Percentiles rank a stretch among this genome's conserved stretches.
phyloP scores from a whole-genome alignment of 2,797 vertebrate species.

The Staurois parvus region DNA sequence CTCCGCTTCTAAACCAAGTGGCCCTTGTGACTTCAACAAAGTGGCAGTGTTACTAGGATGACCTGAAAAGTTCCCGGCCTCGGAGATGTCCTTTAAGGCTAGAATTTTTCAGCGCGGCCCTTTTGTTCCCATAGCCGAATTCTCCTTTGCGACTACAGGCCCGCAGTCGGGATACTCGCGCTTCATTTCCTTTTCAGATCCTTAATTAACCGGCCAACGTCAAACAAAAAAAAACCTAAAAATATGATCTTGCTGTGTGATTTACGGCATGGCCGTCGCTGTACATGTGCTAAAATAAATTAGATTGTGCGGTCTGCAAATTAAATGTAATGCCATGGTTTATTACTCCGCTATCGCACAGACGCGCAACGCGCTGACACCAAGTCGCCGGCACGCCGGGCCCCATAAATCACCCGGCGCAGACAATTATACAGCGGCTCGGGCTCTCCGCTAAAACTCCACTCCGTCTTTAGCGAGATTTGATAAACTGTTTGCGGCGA shows the following conservation, averaged over 20 bases:
- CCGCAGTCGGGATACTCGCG: neutral
- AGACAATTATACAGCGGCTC: neutral
- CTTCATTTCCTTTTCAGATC: neutral
- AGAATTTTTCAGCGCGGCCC: neutral
- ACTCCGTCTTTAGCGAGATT: neutral
- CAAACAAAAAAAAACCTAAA: neutral
- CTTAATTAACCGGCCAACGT: constrained; percentile 27
- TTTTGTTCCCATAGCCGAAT: neutral
- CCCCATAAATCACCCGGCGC: constrained; percentile 7
- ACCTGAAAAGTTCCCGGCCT: no score
- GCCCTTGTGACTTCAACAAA: no score
- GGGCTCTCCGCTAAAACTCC: neutral
- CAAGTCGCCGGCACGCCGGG: constrained; percentile 2
- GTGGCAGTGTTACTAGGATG: no score
- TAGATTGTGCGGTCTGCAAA: constrained; percentile 26
- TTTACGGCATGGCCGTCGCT: neutral
- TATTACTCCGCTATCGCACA: constrained; percentile 24
- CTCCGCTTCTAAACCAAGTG: no score
- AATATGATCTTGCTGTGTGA: constrained; percentile 18
- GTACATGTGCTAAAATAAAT: constrained; percentile 29
- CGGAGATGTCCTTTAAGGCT: no score
- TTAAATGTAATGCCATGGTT: constrained; percentile 42
- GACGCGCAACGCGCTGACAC: constrained; percentile 14
- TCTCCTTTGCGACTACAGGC: neutral
- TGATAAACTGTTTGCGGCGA: neutral